Evolutionary conservation across 2,888 invertebrate species (phyloP), one percentile per base, ranked within the genome.

Genomic region (Blastobasis lacticolella): DNA sequence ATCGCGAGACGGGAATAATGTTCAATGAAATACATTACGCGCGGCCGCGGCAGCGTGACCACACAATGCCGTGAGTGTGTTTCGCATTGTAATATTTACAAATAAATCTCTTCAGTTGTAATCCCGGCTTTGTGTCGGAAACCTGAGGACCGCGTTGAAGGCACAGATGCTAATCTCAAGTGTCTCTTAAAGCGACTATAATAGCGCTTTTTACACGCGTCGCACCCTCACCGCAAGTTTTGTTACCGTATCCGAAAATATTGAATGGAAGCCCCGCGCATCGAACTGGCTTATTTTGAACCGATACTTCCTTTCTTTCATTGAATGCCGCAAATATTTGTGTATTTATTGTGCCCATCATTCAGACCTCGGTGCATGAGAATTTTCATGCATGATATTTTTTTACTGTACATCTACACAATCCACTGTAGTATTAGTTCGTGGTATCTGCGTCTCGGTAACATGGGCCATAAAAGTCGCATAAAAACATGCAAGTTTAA

Each of bases 121-220:
- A 88, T 88, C 87, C 84, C 63, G 57, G 67, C 63, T 79, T 87
- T 87, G 85, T 87, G 73, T 74, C 76, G 72, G 81, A 76, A 80
- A 80, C 73, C 73, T 72, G 81, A 81, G 74, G 79, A 81, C 77
- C 78, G 65, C 71, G 70, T 69, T 71, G 78, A 78, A 73, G 73
- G 78, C 73, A 81, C 87, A 87, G 88, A 88, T 88, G 87, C 85
- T 87, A 87, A 88, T 88, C 88, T 88, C 88, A 88, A 88, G 88
- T 88, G 87, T 87, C 82, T 80, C 81, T 85, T 86, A 85, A 84
- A 86, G 78, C 77, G 75, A 64, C 71, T 70, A 87, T 86, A 87
- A 87, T 84, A 82, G 75, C 63, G 71, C 75, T 78, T 77, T 81
- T 81, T 79, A 79, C 70, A 79, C 70, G 67, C 70, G 73, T 76